phyloP scores from a whole-genome alignment of 2,888 invertebrate species.

The Yponomeuta cagnagella region DNA sequence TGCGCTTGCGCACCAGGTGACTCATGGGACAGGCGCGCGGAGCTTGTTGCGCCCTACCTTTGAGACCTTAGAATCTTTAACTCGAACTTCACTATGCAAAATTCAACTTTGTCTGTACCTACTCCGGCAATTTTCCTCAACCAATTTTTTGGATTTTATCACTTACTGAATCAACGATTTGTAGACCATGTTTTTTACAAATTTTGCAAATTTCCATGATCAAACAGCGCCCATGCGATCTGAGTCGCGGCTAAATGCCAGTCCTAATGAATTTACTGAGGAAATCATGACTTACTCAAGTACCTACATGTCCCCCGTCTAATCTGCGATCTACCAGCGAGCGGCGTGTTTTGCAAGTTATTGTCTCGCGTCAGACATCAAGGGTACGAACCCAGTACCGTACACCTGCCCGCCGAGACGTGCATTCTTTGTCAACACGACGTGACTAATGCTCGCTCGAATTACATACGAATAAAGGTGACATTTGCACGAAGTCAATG shows the following conservation, averaged over 20 bases:
- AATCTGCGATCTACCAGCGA: neutral
- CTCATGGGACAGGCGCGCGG: neutral
- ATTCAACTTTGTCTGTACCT: no score
- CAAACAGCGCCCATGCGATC: neutral
- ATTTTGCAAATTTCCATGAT: neutral
- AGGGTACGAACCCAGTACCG: constrained; percentile 6
- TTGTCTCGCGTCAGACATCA: constrained; percentile 13
- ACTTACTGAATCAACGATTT: no score
- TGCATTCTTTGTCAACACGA: constrained; percentile 9
- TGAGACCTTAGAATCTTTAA: neutral
- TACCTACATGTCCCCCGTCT: neutral
- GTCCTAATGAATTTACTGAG: neutral
- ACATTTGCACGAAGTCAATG: neutral
- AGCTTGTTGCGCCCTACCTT: neutral
- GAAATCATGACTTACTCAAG: neutral
- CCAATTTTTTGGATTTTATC: no score
- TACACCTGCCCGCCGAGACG: constrained; percentile 9
- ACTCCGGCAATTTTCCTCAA: no score
- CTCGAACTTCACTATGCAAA: neutral
- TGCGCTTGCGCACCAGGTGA: neutral
- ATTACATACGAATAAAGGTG: neutral
- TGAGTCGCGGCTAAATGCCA: neutral
- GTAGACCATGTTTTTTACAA: neutral
- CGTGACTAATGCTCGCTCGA: constrained; percentile 9
- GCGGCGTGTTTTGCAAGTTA: constrained; percentile 14